phyloP scores from a whole-genome alignment of 37 sponge, comb jelly and placozoan species.

The Haliclona indistincta region DNA sequence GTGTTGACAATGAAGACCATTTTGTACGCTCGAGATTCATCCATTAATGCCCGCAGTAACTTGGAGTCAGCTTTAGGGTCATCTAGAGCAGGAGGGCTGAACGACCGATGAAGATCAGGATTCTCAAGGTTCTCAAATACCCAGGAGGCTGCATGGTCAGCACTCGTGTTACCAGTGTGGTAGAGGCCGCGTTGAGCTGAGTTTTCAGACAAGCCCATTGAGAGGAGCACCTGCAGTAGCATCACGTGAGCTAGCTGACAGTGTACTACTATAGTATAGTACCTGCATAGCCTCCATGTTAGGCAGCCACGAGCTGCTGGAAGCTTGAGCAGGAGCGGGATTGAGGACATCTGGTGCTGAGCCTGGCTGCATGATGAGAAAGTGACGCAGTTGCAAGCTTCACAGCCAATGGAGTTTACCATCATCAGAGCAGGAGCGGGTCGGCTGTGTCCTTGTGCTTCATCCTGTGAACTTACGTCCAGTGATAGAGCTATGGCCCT shows the following conservation, averaged over 20 bases:
- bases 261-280: background rate
- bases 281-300: background rate
- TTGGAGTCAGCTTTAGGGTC: background rate
- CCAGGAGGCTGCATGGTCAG: constrained; percentile 68
- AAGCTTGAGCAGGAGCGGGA: background rate
- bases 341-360: background rate
- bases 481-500: constrained; percentile 64
- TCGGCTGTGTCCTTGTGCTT: background rate
- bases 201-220: constrained; percentile 78
- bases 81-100: constrained; percentile 31
- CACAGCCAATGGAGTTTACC: background rate
- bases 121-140: constrained; percentile 69
- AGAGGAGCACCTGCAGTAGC: constrained; percentile 41
- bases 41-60: background rate
- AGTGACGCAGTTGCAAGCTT: background rate
- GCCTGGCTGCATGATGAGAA: background rate
- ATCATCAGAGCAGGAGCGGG: background rate
- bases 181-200: constrained; percentile 67
- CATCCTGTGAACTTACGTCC: background rate
- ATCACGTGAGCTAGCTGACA: constrained; percentile 37
- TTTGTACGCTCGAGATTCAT: constrained; percentile 21
- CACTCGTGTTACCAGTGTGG: constrained; percentile 57
- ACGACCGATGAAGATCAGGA: constrained; percentile 63
- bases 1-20: constrained; percentile 87
- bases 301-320: background rate